A percentile compares a stretch with the other conserved stretches of the same genome.
phyloP scores from a whole-genome alignment of 2,797 vertebrate species.

The Myripristis murdjan region DNA sequence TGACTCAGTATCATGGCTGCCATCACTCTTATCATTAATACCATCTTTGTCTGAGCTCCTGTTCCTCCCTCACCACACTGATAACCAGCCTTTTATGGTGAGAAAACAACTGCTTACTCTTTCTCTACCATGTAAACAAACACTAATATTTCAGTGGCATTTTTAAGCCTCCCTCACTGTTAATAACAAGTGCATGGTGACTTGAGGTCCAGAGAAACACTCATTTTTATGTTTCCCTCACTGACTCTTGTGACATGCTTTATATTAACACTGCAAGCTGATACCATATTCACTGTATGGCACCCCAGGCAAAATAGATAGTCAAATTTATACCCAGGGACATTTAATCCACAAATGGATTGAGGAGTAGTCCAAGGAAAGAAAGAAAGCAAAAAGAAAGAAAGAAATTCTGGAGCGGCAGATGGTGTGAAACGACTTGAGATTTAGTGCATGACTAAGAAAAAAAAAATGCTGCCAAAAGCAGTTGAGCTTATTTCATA shows the following conservation, averaged over 20 bases:
- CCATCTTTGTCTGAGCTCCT: background rate
- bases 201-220: conserved; percentile 26
- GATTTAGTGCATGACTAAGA: conserved; percentile 78
- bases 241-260: conserved; percentile 38
- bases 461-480: conserved; percentile 75
- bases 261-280: conserved; percentile 27
- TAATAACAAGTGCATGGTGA: conserved; percentile 50
- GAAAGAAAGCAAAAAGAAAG: conserved; percentile 26
- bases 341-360: conserved; percentile 58
- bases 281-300: conserved; percentile 44
- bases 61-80: background rate
- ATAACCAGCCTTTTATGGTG: conserved; percentile 18
- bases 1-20: conserved; percentile 39
- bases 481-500: conserved; percentile 72
- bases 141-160: conserved; percentile 25
- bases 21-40: conserved; percentile 40
- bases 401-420: conserved; percentile 67
- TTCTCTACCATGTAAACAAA: conserved; percentile 37
- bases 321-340: conserved; percentile 50
- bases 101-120: background rate
- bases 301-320: conserved; percentile 43
- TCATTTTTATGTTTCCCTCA: conserved; percentile 40
- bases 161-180: conserved; percentile 35
- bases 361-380: conserved; percentile 46
- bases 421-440: conserved; percentile 79